Conservation (phyloP, 2,888 invertebrate genomes). For the Ornithoptera priamus region DNA sequence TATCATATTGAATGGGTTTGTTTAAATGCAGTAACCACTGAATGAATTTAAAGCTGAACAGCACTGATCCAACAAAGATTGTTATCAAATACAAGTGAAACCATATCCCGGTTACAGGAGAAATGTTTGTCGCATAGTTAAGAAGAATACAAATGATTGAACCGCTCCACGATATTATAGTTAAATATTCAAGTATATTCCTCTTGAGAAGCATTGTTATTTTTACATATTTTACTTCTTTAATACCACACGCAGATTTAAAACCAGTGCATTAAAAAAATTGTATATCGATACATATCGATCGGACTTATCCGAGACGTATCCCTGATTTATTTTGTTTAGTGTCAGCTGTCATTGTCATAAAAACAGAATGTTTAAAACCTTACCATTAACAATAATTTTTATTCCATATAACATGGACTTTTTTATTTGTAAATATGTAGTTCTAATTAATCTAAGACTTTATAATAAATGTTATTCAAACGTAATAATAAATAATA, state of each 20-base stretch:
- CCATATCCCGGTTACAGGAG: conserved; percentile 67
- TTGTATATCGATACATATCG: not conserved
- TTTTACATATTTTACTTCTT: not conserved
- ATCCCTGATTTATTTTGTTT: not conserved
- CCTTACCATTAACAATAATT: no score
- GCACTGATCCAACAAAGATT: conserved; percentile 66
- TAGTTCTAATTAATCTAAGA: no score
- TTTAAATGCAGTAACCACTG: conserved; percentile 76
- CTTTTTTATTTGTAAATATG: no score
- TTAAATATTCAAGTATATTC: conserved; percentile 59
- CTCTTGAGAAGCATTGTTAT: conserved; percentile 61
- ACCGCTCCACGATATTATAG: conserved; percentile 54
- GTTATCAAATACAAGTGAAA: conserved; percentile 62
- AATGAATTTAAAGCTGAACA: conserved; percentile 74
- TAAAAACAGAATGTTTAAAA: no score
- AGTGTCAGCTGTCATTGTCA: not conserved
- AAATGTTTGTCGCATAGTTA: conserved; percentile 64
- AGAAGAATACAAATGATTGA: conserved; percentile 56
- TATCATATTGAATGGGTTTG: conserved; percentile 72
- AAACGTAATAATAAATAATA: no score
- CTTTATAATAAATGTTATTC: no score
- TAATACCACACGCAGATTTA: not conserved
- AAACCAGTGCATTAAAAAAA: no score
- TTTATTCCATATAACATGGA: no score
- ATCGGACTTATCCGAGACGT: not conserved